These are phyloP conservation scores for Pantherophis alleghaniensis DNA, from an alignment of 2,797 vertebrate species.

Conservation along the genomic window DNA sequence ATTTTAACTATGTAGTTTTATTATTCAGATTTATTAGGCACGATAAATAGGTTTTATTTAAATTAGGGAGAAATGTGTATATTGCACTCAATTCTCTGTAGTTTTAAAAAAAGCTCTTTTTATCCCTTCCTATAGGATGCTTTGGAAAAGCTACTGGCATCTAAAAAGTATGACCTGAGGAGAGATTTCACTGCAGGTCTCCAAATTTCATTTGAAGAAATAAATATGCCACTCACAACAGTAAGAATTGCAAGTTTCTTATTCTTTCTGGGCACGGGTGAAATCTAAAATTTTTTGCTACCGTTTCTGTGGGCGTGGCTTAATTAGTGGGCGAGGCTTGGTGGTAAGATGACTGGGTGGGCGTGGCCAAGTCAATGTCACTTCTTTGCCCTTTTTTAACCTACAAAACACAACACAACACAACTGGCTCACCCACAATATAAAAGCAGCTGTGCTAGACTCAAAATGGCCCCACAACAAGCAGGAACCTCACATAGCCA, in stretches of 20 bases:
- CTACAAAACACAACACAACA: too few species aligned
- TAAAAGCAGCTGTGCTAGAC: too few species aligned
- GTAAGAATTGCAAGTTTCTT: constrained; percentile 38
- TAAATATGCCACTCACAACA: neutral
- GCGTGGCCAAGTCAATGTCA: too few species aligned
- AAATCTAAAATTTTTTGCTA: too few species aligned
- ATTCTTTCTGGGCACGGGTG: neutral
- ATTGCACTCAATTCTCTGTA: neutral
- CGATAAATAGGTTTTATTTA: constrained; percentile 34
- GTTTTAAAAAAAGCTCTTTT: neutral
- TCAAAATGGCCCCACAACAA: too few species aligned
- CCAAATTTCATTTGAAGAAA: constrained; percentile 66
- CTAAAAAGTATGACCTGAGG: constrained; percentile 58
- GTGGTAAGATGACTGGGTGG: too few species aligned
- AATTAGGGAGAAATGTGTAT: neutral
- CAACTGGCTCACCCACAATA: too few species aligned
- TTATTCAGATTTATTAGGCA: constrained; percentile 39
- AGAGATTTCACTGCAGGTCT: constrained; percentile 69
- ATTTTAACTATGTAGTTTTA: constrained; percentile 34
- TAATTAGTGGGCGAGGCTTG: too few species aligned
- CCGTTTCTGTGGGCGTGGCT: too few species aligned
- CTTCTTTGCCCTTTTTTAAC: too few species aligned
- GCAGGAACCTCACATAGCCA: too few species aligned
- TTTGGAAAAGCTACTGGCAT: constrained; percentile 65
- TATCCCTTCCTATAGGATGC: constrained; percentile 60